Evolutionary conservation across 2,888 invertebrate genomes (phyloP), one percentile per base, ranked within the genome.

Genomic region (Nomada hirtipes): DNA sequence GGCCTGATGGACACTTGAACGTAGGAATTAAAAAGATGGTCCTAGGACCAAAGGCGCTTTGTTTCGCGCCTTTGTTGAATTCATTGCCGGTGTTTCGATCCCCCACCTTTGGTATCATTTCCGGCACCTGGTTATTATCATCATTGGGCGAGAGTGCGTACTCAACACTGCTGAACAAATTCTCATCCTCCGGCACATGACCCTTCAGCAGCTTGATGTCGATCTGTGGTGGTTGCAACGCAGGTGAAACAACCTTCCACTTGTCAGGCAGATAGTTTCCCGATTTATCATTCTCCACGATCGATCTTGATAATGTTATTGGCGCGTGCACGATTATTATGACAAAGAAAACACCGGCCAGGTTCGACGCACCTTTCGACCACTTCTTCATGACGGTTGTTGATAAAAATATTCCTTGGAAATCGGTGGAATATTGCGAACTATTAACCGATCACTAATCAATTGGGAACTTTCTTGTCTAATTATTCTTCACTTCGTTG

Each of bases 151-250:
- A 36, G 15, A 78, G 68, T n/a, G 29, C 71, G 4, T 85, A 85
- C 11, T 82, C 75, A 7, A 67, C 11, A 23, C 9, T 68, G 52
- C 57, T 20, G 4, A 2, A 0, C 57, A 20, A 52, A 0, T 36
- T 61, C 2, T 67, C 59, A 11, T 67, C 10, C 4, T 65, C 3
- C 1, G n/a, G 7, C 3, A 26, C 36, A 29, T 65, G 53, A 4
- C 42, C 60, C 50, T 80, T 83, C 29, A 78, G 13, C 69, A 85
- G 0, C 0, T 36, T 57, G 0, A 85, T 57, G 42, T 85, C 67
- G 11, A 85, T 63, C 60, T 59, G 57, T 18, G 86, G 76, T 0
- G 68, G 47, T 26, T 26, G 47, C 10, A n/a, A 29, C 10, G n/a
- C 0, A 11, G 23, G 3, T 15, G 52, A 20, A n/a, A 57, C 9